Base-by-base conservation (phyloP, 2,888 invertebrate species). In the Amphipoea lucens region DNA sequence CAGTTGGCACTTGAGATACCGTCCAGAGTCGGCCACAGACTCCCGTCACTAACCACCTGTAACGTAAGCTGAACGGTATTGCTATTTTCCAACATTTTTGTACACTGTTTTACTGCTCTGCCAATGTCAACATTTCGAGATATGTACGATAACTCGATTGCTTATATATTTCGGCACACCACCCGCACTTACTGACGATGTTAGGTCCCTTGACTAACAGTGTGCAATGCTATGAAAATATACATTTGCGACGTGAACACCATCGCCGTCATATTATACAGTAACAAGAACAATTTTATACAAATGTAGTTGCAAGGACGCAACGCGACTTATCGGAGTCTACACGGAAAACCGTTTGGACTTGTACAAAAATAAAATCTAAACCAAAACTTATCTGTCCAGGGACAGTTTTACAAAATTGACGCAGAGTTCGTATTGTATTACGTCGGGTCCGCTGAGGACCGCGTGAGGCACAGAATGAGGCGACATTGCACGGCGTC, bases 351-450 rank as follows among this genome's bases (percentile, higher is more conserved):
- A 87, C 85, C 85, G 85, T 75, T 77, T 65, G 85, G 85, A 85
- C 85, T 87, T 87, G 85, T 85, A 85, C 85, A 85, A 85, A 85
- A 85, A 85, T 85, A 85, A 85, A 85, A 85, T 85, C 87, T 85
- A 85, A 85, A 85, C 85, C 87, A 81, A 85, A 85, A 85, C 81
- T 81, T 85, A 85, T 85, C 85, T 85, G 85, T 62, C 87, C 85
- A 7, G 60, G 42, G 85, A 85, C 85, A 85, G 85, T 87, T 85
- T 85, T 87, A 87, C 87, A 85, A 85, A 85, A 85, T 85, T 85
- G 85, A 85, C 85, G 85, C 85, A 85, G 85, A 85, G 85, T 85
- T 85, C 81, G 87, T 85, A 85, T 87, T 81, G 85, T 85, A 84
- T 85, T 80, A 85, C 72, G 87, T 87, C 81, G 87, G 85, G 80